Conservation (phyloP, 1,140 invertebrate species). For the Zaprionus nigranus region DNA sequence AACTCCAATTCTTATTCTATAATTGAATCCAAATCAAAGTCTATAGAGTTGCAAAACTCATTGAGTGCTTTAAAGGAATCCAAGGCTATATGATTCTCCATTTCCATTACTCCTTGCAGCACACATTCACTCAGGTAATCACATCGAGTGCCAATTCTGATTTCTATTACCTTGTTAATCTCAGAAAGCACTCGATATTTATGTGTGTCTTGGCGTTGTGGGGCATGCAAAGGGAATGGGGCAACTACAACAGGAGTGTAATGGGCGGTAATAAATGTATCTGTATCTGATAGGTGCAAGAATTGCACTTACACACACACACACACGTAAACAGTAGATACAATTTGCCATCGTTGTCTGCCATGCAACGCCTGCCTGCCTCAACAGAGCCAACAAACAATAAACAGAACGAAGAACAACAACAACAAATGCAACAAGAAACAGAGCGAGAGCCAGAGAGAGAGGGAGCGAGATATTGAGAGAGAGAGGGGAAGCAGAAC, state of each 20-base stretch:
- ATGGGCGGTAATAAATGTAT: conserved; percentile 26
- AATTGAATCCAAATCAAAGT: background rate
- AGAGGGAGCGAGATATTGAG: too few relatives aligned
- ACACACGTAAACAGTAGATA: conserved; percentile 32
- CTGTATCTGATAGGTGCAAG: conserved; percentile 28
- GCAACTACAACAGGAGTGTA: background rate
- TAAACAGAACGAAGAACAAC: conserved; percentile 40
- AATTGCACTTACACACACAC: conserved; percentile 13
- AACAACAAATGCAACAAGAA: conserved; percentile 48
- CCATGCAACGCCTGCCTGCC: conserved; percentile 42
- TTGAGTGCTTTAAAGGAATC: background rate
- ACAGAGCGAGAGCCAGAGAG: too few relatives aligned
- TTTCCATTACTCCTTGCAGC: background rate
- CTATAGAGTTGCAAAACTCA: background rate
- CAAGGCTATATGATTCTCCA: background rate
- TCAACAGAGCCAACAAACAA: conserved; percentile 45
- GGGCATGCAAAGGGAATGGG: background rate
- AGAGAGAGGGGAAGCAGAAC: conserved; percentile 20
- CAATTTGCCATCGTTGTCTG: conserved; percentile 31
- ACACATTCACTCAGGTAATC: background rate
- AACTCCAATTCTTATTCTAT: background rate
- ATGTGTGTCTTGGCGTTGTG: conserved; percentile 1
- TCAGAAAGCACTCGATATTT: conserved; percentile 27
- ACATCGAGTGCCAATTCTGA: conserved; percentile 9
- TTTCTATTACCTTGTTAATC: conserved; percentile 17